A percentile compares a stretch with the other conserved stretches of the same genome.
phyloP scores from a whole-genome alignment of 2,888 invertebrate genomes.

The Bedellia somnulentella region DNA sequence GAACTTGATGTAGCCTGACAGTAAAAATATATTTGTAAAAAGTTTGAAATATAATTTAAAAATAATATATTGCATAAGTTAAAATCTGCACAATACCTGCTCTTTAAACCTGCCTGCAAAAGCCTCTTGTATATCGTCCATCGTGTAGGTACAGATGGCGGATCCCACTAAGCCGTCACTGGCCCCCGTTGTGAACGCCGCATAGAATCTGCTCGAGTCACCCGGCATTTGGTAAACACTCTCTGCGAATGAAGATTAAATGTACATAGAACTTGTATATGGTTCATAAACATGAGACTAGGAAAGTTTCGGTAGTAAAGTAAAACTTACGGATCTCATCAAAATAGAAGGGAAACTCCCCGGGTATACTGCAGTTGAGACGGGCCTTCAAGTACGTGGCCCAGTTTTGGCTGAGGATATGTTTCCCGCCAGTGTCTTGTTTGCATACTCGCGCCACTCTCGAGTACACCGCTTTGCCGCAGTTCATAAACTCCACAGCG shows the following conservation, averaged over 20 bases:
- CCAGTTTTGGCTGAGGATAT: conserved; percentile 68
- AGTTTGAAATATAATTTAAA: too few relatives aligned
- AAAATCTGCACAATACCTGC: conserved; percentile 31
- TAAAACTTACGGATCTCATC: conserved; percentile 72
- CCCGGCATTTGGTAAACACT: conserved; percentile 68
- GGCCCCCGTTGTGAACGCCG: conserved; percentile 68
- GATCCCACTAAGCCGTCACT: conserved; percentile 70
- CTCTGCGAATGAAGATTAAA: conserved; percentile 36
- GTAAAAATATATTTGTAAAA: conserved; percentile 6
- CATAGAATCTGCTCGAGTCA: conserved; percentile 65
- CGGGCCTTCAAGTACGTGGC: conserved; percentile 69
- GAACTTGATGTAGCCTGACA: conserved; percentile 62
- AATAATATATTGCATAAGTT: too few relatives aligned
- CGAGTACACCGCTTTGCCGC: conserved; percentile 71
- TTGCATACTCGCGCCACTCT: conserved; percentile 76
- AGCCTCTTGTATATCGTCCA: conserved; percentile 65
- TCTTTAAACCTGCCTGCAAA: conserved; percentile 73
- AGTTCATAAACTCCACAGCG: conserved; percentile 69
- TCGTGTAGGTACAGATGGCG: conserved; percentile 69
- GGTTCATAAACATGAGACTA: not conserved
- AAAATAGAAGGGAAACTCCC: conserved; percentile 75
- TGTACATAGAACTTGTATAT: not conserved
- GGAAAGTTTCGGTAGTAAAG: too few relatives aligned
- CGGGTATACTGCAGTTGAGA: conserved; percentile 71
- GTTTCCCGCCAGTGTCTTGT: conserved; percentile 67